phyloP scores from a whole-genome alignment of 2,797 vertebrate genomes.

The Podarcis lilfordi region DNA sequence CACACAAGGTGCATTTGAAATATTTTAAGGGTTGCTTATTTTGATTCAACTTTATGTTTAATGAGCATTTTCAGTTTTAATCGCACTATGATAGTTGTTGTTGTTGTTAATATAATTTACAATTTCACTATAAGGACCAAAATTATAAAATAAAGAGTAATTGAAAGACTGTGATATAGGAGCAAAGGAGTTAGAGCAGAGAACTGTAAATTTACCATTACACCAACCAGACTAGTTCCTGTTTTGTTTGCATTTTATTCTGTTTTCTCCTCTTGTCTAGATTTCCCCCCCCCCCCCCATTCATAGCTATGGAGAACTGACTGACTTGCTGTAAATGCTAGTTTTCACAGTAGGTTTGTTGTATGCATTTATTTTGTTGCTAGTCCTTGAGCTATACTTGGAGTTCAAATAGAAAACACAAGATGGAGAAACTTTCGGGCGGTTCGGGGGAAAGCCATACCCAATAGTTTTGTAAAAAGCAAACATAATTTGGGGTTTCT shows the following conservation, averaged over 20 bases:
- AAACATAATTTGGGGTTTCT: not conserved
- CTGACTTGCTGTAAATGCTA: not conserved
- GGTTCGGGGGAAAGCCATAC: not conserved
- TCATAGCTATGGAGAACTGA: constrained; percentile 31
- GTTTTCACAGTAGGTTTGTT: not conserved
- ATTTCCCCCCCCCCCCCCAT: not conserved
- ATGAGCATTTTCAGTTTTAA: not conserved
- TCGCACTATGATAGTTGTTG: not conserved
- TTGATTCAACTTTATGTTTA: not conserved
- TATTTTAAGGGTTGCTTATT: not conserved
- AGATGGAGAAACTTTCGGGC: not conserved
- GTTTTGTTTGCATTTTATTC: not conserved
- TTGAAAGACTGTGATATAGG: not conserved
- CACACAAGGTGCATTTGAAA: not conserved
- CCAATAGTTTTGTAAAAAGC: not conserved
- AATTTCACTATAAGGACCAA: not conserved
- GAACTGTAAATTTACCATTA: not conserved
- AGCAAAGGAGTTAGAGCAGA: not conserved
- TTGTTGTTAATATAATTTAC: not conserved
- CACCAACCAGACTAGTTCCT: no score
- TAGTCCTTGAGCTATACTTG: not conserved
- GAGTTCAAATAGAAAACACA: not conserved
- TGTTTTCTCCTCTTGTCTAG: not conserved
- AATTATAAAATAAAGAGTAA: not conserved
- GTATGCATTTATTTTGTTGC: not conserved